Evolutionary conservation across 2,113 vertebrate genomes (phyloP), one percentile per base, ranked within the genome.

Genomic region (Anguilla japonica): DNA sequence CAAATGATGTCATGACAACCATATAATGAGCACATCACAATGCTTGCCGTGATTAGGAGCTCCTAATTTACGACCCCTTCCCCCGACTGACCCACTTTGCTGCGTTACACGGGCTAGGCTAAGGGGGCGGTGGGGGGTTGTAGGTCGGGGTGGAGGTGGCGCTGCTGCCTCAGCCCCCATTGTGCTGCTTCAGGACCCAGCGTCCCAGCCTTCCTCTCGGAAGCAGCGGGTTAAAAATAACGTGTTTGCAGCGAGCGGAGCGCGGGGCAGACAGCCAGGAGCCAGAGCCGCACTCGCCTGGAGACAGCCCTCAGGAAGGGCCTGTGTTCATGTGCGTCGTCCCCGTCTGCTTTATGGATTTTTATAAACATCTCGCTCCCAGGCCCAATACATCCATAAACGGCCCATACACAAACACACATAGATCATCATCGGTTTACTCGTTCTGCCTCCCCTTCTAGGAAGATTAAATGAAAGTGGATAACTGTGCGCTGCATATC

Each of bases 191-290:
- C 16, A 43, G 22, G 20, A 8, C 67, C 26, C 43, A 81, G 41
- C 13, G 41, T 22, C 41, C 29, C 46, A 8, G 41, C 41, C 60
- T 53, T 79, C 67, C 71, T 50, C 75, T 53, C 60, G 67, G 84
- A 79, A 67, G 84, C n/a, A 79, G n/a, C 34, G 29, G 85, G 85
- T 86, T 86, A 86, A 86, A 86, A 86, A 86, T 86, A 81, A 57
- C 53, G 85, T 43, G 50, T 81, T 46, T 67, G 57, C 41, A 60
- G 50, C 39, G 39, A 60, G 79, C 29, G 20, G 75, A 78, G 75
- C 7, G 41, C 5, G 57, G 34, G 11, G 85, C 85, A 86, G 85
- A 86, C 85, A 81, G 56, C 20, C 41, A 41, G 85, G 85, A 86
- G 85, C 85, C 85, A 60, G 41, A 13, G 53, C 40, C 20, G 56